Conservation (phyloP, 2,113 vertebrate genomes). For the Callorhinus ursinus region DNA sequence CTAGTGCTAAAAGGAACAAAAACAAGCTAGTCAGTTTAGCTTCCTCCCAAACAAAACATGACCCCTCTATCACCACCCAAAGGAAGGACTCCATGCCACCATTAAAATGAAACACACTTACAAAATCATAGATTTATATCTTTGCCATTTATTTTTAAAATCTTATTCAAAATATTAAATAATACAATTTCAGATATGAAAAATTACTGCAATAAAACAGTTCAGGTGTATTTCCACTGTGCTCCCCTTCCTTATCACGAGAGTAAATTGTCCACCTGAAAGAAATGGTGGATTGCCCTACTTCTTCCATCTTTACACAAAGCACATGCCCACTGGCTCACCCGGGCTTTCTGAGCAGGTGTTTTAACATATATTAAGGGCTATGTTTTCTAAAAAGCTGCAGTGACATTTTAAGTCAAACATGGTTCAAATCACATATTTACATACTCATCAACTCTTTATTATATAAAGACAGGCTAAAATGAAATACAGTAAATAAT, state of each 20-base stretch:
- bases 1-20: not conserved
- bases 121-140: constrained; percentile 65
- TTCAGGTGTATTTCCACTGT: constrained; percentile 69
- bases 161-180: constrained; percentile 87
- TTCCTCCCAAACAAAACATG: not conserved
- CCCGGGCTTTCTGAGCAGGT: not conserved
- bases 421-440: constrained; percentile 76
- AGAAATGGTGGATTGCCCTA: not conserved
- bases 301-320: not conserved
- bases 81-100: not conserved
- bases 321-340: constrained; percentile 18
- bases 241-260: constrained; percentile 70
- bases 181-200: constrained; percentile 86
- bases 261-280: constrained; percentile 49
- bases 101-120: constrained; percentile 31
- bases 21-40: not conserved
- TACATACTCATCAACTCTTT: constrained; percentile 79
- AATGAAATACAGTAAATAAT: constrained; percentile 74
- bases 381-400: constrained; percentile 31
- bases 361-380: not conserved
- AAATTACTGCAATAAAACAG: constrained; percentile 83
- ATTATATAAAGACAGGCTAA: constrained; percentile 79
- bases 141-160: constrained; percentile 86
- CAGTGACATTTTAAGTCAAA: constrained; percentile 66
- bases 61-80: not conserved